A percentile compares a stretch with the other conserved stretches of the same genome.
Conservation (phyloP, 2,797 vertebrate species). For the Enteromius afrohamiltoni region DNA sequence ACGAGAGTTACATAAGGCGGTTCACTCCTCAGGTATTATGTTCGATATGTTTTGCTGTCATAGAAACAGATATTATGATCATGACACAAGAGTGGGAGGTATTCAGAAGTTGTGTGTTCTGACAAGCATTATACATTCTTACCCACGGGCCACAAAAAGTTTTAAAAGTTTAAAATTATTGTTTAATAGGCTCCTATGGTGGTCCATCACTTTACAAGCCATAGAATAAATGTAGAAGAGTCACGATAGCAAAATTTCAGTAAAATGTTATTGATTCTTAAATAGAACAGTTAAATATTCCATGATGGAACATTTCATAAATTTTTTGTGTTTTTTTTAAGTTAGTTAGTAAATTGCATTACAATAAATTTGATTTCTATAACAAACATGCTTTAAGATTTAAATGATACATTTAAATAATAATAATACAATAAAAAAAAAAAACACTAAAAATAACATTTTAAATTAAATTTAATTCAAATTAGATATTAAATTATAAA, state of each 20-base stretch:
- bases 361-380: neutral
- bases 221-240: neutral
- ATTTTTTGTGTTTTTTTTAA: too few relatives aligned
- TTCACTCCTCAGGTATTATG: constrained; percentile 5
- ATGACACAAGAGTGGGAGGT: constrained; percentile 22
- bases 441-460: neutral
- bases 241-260: neutral
- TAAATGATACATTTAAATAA: neutral
- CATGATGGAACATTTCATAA: neutral
- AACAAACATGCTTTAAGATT: neutral
- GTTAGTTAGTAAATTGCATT: neutral
- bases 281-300: neutral
- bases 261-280: neutral
- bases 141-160: constrained; percentile 1
- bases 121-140: constrained; percentile 28
- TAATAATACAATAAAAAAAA: neutral
- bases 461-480: neutral
- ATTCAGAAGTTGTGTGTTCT: constrained; percentile 24
- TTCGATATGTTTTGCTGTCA: constrained; percentile 47
- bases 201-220: constrained; percentile 5
- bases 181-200: neutral
- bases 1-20: neutral
- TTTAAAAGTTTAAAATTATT: neutral
- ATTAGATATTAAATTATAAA: neutral
- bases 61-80: constrained; percentile 38